Evolutionary conservation across 1,140 invertebrate species (phyloP).

Genomic region (Tenebrio molitor): DNA sequence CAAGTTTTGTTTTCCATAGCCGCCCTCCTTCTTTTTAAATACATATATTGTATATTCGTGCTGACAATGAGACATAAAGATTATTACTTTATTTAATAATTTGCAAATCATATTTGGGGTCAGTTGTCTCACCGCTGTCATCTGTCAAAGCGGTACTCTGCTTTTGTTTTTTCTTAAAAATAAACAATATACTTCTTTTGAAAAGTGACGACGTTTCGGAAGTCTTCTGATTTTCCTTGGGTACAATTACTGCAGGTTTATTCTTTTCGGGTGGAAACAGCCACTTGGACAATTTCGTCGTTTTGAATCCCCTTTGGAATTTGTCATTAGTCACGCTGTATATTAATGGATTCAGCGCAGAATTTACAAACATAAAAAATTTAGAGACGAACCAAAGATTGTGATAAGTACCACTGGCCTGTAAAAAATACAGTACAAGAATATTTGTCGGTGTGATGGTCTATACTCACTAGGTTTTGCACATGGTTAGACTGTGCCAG

Average conservation of each 20-base stretch:
- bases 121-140: background rate
- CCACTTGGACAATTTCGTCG: constrained; percentile 36
- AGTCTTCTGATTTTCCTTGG: background rate
- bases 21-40: too few relatives aligned
- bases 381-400: constrained; percentile 30
- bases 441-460: too few relatives aligned
- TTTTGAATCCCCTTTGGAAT: constrained; percentile 19
- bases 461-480: constrained; percentile 11
- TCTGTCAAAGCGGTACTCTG: background rate
- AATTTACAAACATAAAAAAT: constrained; percentile 39
- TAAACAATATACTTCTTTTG: constrained; percentile 26
- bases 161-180: constrained; percentile 28
- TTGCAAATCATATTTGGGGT: background rate
- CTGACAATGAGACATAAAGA: too few relatives aligned
- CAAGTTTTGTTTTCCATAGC: too few relatives aligned
- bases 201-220: constrained; percentile 11
- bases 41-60: too few relatives aligned
- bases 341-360: constrained; percentile 32
- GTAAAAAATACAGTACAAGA: too few relatives aligned
- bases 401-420: constrained; percentile 27
- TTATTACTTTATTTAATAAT: background rate
- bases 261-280: constrained; percentile 27
- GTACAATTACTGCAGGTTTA: background rate
- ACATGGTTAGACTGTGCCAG: background rate
- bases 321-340: constrained; percentile 26